Conservation (phyloP, 2,113 vertebrate species). For the Lepus americanus region DNA sequence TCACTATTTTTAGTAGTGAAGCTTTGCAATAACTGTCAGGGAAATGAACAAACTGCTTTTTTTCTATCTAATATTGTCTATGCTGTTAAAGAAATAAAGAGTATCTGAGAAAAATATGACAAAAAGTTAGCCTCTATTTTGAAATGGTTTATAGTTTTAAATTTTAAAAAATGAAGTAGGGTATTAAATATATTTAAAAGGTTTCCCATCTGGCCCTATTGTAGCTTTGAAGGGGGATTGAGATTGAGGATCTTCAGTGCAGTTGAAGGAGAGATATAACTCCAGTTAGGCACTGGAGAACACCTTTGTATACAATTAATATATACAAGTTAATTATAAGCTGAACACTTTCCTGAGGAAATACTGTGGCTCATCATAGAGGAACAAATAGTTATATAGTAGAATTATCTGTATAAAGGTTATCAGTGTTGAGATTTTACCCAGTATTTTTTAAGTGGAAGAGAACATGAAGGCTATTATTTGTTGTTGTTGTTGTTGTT, state of each 20-base stretch:
- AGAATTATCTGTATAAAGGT: background rate
- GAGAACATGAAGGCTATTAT: background rate
- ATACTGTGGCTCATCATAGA: slow-evolving; percentile 4
- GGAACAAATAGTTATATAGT: background rate
- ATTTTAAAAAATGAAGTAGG: slow-evolving; percentile 9
- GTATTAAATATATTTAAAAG: slow-evolving; percentile 44
- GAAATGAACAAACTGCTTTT: background rate
- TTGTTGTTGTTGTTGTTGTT: too few species aligned
- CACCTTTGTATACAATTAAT: background rate
- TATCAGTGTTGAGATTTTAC: slow-evolving; percentile 29
- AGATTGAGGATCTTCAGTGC: slow-evolving; percentile 32
- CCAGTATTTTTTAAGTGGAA: background rate
- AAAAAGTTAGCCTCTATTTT: slow-evolving; percentile 11
- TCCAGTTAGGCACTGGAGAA: background rate
- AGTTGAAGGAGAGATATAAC: background rate
- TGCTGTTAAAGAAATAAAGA: slow-evolving; percentile 3
- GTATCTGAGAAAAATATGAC: background rate
- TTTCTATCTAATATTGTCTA: background rate
- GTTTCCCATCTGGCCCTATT: background rate
- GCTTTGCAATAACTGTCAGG: background rate
- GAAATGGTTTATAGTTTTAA: slow-evolving; percentile 43
- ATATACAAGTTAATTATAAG: slow-evolving; percentile 45
- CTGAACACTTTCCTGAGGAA: background rate
- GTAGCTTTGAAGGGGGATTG: background rate
- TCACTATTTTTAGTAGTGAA: slow-evolving; percentile 21